Evolutionary conservation across 2,797 vertebrate genomes (phyloP).

Genomic region (Cottoperca gobio): DNA sequence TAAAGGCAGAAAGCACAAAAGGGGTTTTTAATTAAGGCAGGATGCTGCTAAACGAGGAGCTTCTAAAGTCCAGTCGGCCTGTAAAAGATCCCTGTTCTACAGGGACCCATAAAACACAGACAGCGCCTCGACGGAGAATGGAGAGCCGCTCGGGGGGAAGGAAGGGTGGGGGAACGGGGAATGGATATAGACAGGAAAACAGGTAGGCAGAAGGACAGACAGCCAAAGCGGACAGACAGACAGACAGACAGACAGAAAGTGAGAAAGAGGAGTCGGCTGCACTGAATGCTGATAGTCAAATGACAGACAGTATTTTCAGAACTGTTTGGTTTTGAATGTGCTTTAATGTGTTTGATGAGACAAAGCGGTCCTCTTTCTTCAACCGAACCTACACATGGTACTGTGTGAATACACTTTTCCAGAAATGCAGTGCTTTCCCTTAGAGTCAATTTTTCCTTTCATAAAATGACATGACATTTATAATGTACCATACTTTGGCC

Average conservation of each 20-base stretch:
- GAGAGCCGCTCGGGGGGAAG: constrained; percentile 39
- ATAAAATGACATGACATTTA: constrained; percentile 81
- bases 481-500: constrained; percentile 61
- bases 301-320: constrained; percentile 19
- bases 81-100: constrained; percentile 87
- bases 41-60: constrained; percentile 86
- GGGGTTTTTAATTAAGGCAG: constrained; percentile 90
- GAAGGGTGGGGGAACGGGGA: constrained; percentile 35
- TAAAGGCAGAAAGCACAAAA: constrained; percentile 86
- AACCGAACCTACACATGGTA: not conserved
- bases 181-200: constrained; percentile 56
- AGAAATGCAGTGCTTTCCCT: constrained; percentile 22
- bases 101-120: constrained; percentile 84
- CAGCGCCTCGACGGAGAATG: constrained; percentile 70
- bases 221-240: constrained; percentile 17
- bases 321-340: constrained; percentile 17
- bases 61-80: constrained; percentile 86
- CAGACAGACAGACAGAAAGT: constrained; percentile 37
- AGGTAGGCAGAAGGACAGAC: constrained; percentile 48
- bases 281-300: constrained; percentile 18
- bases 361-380: constrained; percentile 9
- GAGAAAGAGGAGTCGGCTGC: constrained; percentile 27
- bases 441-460: constrained; percentile 36
- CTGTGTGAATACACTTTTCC: not conserved
- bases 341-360: constrained; percentile 33